Percentiles rank a stretch among this genome's conserved stretches.
Evolutionary conservation across 2,888 invertebrate species (phyloP).

Genomic region (Nephrocerus scutellatus): DNA sequence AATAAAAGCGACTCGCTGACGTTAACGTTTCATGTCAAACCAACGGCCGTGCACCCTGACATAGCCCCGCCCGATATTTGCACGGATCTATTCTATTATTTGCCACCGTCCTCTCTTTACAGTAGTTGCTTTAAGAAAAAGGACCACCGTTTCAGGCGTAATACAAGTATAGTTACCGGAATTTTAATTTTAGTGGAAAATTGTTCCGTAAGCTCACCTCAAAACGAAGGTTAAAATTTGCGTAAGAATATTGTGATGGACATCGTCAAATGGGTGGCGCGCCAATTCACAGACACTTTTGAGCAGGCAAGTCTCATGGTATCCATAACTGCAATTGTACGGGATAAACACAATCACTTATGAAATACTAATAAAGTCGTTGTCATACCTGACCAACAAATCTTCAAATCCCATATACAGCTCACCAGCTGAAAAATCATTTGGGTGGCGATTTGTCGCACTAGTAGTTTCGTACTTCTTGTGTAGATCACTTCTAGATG

Average conservation of each 20-base stretch:
- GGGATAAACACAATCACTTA: neutral
- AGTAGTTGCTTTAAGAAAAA: too few relatives aligned
- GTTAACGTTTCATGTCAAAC: too few relatives aligned
- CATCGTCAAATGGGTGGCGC: conserved; percentile 53
- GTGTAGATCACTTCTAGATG: conserved; percentile 11
- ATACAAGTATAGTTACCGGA: conserved; percentile 1
- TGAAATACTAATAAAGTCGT: neutral
- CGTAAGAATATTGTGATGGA: conserved; percentile 54
- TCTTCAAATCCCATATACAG: conserved; percentile 41
- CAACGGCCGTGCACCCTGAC: too few relatives aligned
- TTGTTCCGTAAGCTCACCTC: conserved; percentile 56
- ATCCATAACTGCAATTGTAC: conserved; percentile 52
- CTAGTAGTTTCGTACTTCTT: conserved; percentile 11
- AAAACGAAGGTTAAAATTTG: conserved; percentile 61
- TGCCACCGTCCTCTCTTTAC: too few relatives aligned
- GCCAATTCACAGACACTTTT: conserved; percentile 62
- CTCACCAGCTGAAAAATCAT: conserved; percentile 44
- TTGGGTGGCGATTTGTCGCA: conserved; percentile 31
- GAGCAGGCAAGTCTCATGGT: conserved; percentile 62
- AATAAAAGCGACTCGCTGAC: too few relatives aligned
- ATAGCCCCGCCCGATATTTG: too few relatives aligned
- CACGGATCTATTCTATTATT: too few relatives aligned
- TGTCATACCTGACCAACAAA: conserved; percentile 26
- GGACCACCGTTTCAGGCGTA: neutral
- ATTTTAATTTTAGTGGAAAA: neutral